Evolutionary conservation across 2,113 vertebrate species (phyloP).

Genomic region (Vanacampus margaritifer): DNA sequence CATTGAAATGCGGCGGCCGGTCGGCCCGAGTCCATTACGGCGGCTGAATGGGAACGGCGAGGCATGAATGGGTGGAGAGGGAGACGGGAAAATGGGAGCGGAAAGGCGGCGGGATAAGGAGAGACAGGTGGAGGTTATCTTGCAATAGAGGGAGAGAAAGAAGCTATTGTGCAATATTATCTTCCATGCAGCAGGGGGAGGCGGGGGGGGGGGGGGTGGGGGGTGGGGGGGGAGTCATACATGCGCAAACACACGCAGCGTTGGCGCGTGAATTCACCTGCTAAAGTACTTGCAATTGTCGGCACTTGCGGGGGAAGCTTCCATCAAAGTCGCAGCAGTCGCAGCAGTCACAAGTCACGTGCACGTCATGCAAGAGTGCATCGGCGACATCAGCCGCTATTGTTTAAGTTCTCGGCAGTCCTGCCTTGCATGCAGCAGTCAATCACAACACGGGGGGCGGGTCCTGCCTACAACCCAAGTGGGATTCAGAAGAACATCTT

Average conservation of each 20-base stretch:
- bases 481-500: too few species aligned
- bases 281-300: constrained; percentile 14
- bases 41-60: constrained; percentile 57
- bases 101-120: constrained; percentile 41
- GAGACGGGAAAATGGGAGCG: constrained; percentile 48
- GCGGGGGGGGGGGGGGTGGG: neutral
- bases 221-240: constrained; percentile 13
- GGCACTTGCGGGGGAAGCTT: neutral
- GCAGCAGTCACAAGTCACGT: neutral
- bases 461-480: too few species aligned
- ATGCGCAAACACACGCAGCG: constrained; percentile 29
- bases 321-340: too few species aligned
- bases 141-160: constrained; percentile 23
- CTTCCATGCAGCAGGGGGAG: constrained; percentile 34
- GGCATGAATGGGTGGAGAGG: constrained; percentile 43
- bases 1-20: constrained; percentile 53
- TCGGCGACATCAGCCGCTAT: neutral
- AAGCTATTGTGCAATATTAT: constrained; percentile 51
- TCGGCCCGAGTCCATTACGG: constrained; percentile 58
- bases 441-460: too few species aligned
- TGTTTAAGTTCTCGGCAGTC: neutral
- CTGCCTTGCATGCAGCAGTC: too few species aligned
- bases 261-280: neutral
- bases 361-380: neutral
- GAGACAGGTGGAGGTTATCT: constrained; percentile 65